Base-by-base conservation (phyloP, 2,113 vertebrate genomes). In the Rafetus swinhoei region DNA sequence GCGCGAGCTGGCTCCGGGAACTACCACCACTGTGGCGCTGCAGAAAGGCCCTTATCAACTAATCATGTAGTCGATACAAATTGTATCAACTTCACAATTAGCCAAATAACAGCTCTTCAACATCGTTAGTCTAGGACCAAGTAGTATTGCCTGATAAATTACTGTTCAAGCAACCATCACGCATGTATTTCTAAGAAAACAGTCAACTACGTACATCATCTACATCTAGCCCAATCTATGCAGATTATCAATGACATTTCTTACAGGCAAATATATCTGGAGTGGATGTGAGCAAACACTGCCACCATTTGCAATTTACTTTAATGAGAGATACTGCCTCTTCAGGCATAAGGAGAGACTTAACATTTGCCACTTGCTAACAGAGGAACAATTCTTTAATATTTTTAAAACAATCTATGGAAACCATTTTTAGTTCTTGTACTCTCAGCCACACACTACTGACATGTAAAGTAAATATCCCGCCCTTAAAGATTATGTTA, bases 401-500 rank as follows among this genome's bases (percentile, higher is more conserved):
- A 35, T 72, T 3, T 50, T 50, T 50, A 77, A 39, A 45, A 39
- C 12, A 77, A 77, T 50, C 72, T 29, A 55, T 0, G 4, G 79
- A 93, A 77, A 95, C 8, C 2, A 1, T 59, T 29, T 21, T 29
- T 4, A 25, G 22, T 74, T 55, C 1, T 0, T 56, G 69, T 59
- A 13, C 45, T 2, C 16, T 2, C 57, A 35, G 53, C 21, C 45
- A 45, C 3, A 18, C 0, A 1, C 32, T 24, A 50, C 6, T 45
- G 45, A 45, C 16, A 9, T 0, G 3, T 1, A 6, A 32, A 19
- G 24, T 0, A 29, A 10, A 92, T 79, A 9, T 4, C 54, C 22
- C 25, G 39, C 60, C 3, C 2, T 0, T 1, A 65, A 1, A 0
- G 13, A 54, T 3, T 35, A 3, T 24, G 12, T 2, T 13, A 22